A percentile compares a stretch with the other conserved stretches of the same genome.
Conservation (phyloP, 2,888 invertebrate genomes). For the Epinotia ramella region DNA sequence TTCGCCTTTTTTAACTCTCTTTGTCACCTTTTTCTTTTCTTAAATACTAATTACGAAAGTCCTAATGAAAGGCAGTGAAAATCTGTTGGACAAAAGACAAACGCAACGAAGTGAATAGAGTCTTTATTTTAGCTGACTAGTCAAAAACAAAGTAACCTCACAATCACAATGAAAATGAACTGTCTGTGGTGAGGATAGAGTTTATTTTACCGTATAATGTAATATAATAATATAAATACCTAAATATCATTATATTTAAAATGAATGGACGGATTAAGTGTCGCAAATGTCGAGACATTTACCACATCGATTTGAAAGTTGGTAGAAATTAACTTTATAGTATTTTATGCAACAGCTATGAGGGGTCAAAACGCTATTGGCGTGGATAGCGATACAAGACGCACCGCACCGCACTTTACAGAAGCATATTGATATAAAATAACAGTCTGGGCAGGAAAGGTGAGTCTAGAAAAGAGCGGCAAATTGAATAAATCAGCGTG, state of each 20-base stretch:
- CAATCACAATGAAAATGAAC: background rate
- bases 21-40: slow-evolving; percentile 13
- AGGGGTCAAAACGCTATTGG: background rate
- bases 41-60: slow-evolving; percentile 36
- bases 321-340: background rate
- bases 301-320: background rate
- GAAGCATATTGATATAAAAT: too few relatives aligned
- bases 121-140: slow-evolving; percentile 24
- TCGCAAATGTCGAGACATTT: background rate
- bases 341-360: background rate
- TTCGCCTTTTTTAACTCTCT: slow-evolving; percentile 20
- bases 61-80: slow-evolving; percentile 38
- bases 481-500: too few relatives aligned
- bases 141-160: slow-evolving; percentile 33
- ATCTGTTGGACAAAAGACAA: slow-evolving; percentile 35
- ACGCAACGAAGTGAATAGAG: slow-evolving; percentile 21
- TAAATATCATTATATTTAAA: background rate
- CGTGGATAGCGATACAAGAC: background rate
- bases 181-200: slow-evolving; percentile 14
- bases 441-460: too few relatives aligned
- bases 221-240: background rate
- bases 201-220: background rate
- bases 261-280: background rate
- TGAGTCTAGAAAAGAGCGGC: too few relatives aligned
- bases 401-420: too few relatives aligned